Conservation (phyloP, 2,797 vertebrate genomes). For the Schizopygopsis pylzovi region DNA sequence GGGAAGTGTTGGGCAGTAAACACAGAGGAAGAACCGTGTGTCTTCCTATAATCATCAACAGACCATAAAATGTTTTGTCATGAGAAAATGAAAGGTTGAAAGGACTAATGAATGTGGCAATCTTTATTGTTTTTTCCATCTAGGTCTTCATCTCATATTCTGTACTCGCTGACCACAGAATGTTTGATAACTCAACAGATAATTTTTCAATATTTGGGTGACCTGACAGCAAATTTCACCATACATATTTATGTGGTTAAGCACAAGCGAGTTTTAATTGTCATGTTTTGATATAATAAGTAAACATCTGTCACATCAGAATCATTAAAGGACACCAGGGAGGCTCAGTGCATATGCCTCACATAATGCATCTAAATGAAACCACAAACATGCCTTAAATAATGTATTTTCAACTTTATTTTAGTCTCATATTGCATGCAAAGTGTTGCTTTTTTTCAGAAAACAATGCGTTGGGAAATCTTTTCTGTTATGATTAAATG, state of each 20-base stretch:
- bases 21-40: slow-evolving; percentile 25
- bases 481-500: background rate
- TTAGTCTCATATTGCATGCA: background rate
- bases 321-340: slow-evolving; percentile 68
- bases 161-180: background rate
- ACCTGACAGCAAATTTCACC: slow-evolving; percentile 13
- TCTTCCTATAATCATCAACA: slow-evolving; percentile 37
- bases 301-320: slow-evolving; percentile 70
- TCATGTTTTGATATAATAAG: slow-evolving; percentile 70
- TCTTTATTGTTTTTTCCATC: background rate
- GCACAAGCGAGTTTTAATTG: slow-evolving; percentile 50
- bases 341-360: slow-evolving; percentile 67
- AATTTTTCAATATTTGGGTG: slow-evolving; percentile 13
- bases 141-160: background rate
- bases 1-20: slow-evolving; percentile 40
- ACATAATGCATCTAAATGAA: slow-evolving; percentile 48
- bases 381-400: slow-evolving; percentile 34
- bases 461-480: background rate
- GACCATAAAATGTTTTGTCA: slow-evolving; percentile 30
- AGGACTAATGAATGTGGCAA: background rate
- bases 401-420: slow-evolving; percentile 19
- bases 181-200: slow-evolving; percentile 12
- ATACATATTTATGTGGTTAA: slow-evolving; percentile 7
- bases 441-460: slow-evolving; percentile 2
- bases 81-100: slow-evolving; percentile 27